Base-by-base conservation (phyloP, 2,888 invertebrate genomes). In the Listrodromus nycthemerus region DNA sequence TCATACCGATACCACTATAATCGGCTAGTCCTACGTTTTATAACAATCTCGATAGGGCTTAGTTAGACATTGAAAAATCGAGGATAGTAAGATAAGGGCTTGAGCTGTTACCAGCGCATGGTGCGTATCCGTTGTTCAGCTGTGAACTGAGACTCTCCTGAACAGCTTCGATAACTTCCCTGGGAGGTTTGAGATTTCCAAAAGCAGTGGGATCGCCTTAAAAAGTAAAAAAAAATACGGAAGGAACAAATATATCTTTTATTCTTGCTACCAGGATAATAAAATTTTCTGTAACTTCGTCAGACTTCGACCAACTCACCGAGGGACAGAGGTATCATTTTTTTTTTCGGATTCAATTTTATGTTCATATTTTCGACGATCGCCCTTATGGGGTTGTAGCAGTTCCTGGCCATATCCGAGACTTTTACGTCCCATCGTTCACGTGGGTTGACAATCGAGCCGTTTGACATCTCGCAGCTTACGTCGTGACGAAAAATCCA, bases 181-280 rank as follows among this genome's bases (percentile, higher is more conserved):
- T 95, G 1, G 98, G 96, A 8, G 98, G 97, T 88, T 96, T 96
- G 37, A 99, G 95, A 93, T 99, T 99, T 50, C 98, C 98, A 94
- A 98, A 99, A 75, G 96, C 97, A 5, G 99, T 99, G 5, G 99
- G 99, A 94, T 99, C 99, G 91, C 99, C 99, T 98, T 79, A 8
- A 74, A 27, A 37, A 8, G 10, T 10, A 7, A 45, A 4, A 16
- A 41, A 41, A 41, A 0, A 5, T 4, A 0, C 41, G 16, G 16
- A 16, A 16, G 16, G 16, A 45, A 13, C 13, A 45, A 45, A 45
- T 10, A 13, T 45, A 45, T 2, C 13, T 0, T 4, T 16, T 4
- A 4, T 45, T 45, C 3, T 16, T 45, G 41, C 13, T 45, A 45
- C 16, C 16, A 45, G 41, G 41, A 41, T 37, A 19, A 10, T 24